These are phyloP conservation scores for Pitangus sulphuratus DNA, from an alignment of 2,797 vertebrate species.

Conservation along the genomic window DNA sequence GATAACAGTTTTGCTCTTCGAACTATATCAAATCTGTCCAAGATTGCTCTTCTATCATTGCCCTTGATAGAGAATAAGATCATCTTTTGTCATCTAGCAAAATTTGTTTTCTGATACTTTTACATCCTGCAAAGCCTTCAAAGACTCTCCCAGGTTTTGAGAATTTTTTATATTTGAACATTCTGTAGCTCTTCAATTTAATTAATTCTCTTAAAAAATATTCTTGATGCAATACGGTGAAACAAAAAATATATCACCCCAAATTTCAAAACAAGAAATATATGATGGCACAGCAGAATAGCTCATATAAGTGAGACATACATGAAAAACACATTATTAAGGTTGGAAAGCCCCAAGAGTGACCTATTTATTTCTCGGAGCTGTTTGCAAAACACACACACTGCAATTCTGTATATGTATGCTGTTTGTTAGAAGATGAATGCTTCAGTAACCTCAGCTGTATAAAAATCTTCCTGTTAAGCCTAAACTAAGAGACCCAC, in stretches of 20 bases:
- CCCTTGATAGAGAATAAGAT: slow-evolving; percentile 2
- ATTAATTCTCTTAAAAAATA: neutral
- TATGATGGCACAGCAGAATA: neutral
- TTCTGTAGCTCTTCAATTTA: neutral
- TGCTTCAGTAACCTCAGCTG: neutral
- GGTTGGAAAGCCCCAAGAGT: neutral
- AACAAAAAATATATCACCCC: neutral
- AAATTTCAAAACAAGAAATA: neutral
- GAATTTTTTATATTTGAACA: neutral
- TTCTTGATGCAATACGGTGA: neutral
- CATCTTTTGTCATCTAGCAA: neutral
- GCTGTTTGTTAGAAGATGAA: neutral
- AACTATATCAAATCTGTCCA: slow-evolving; percentile 8
- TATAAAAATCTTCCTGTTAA: neutral
- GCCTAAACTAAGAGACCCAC: neutral
- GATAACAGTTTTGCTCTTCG: slow-evolving; percentile 42
- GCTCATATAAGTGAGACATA: neutral
- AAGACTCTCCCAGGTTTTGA: neutral
- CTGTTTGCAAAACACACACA: neutral
- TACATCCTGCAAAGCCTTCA: neutral
- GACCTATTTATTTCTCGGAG: neutral
- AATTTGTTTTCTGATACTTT: slow-evolving; percentile 11
- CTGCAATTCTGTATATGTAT: neutral
- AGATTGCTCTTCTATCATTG: neutral
- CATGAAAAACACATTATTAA: slow-evolving; percentile 3